Evolutionary conservation across 2,888 invertebrate genomes (phyloP).

Genomic region (Luperina testacea): DNA sequence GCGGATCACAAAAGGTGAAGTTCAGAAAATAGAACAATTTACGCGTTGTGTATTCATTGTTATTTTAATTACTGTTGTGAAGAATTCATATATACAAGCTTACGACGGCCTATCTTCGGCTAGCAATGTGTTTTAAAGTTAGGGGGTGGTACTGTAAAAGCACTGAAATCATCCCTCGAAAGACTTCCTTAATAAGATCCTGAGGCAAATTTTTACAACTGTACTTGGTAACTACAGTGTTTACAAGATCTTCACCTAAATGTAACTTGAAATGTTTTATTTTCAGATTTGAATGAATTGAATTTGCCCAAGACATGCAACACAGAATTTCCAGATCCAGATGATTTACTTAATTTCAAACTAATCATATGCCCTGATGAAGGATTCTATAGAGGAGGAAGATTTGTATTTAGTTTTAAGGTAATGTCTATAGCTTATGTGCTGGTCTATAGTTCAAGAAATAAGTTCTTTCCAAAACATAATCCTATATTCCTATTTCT

Average conservation of each 20-base stretch:
- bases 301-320: constrained; percentile 99
- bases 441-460: constrained; percentile 3
- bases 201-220: constrained; percentile 12
- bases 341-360: constrained; percentile 98
- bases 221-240: neutral
- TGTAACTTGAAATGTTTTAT: constrained; percentile 68
- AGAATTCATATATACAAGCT: neutral
- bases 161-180: neutral
- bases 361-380: constrained; percentile 99
- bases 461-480: neutral
- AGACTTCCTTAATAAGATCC: constrained; percentile 9
- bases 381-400: constrained; percentile 98
- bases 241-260: constrained; percentile 7
- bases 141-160: neutral
- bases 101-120: neutral
- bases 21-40: constrained; percentile 57
- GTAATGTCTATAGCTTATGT: constrained; percentile 68
- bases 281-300: constrained; percentile 98
- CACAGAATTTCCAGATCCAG: constrained; percentile 98
- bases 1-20: constrained; percentile 98
- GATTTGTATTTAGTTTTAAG: constrained; percentile 99
- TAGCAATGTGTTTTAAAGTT: neutral
- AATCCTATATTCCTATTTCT: neutral
- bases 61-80: constrained; percentile 39
- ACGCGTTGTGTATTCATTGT: constrained; percentile 56